These are phyloP conservation scores for Agapostemon virescens DNA, from an alignment of 2,888 invertebrate genomes.

Conservation along the genomic window DNA sequence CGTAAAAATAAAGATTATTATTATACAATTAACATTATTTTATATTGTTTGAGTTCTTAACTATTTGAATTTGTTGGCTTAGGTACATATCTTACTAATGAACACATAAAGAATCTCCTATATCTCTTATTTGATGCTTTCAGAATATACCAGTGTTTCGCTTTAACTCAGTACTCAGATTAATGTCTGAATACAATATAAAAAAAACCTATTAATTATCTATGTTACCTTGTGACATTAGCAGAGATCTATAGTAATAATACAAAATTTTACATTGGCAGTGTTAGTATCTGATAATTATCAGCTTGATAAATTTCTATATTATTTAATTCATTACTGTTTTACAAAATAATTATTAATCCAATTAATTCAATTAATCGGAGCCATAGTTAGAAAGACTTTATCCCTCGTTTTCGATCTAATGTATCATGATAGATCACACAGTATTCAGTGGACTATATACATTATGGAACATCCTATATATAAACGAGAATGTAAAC, in stretches of 20 bases:
- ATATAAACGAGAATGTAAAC: conserved; percentile 20
- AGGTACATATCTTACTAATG: conserved; percentile 63
- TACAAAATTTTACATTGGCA: conserved; percentile 48
- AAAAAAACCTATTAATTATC: conserved; percentile 28
- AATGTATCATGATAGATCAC: neutral
- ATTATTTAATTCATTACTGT: conserved; percentile 11
- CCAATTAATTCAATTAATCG: conserved; percentile 20
- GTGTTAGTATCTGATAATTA: conserved; percentile 23
- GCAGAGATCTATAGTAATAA: conserved; percentile 27
- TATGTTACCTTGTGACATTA: conserved; percentile 21
- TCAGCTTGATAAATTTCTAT: conserved; percentile 16
- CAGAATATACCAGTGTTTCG: conserved; percentile 25
- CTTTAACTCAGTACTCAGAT: conserved; percentile 24
- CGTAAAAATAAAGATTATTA: conserved; percentile 25
- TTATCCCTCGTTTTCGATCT: neutral
- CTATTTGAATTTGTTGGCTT: conserved; percentile 38
- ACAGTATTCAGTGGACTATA: neutral
- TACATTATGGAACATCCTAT: neutral
- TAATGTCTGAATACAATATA: conserved; percentile 23
- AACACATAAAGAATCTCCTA: conserved; percentile 65
- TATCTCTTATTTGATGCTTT: conserved; percentile 63
- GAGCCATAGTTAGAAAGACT: neutral
- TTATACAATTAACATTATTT: conserved; percentile 34
- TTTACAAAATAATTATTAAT: conserved; percentile 24
- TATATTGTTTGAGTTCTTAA: conserved; percentile 29